Conservation (phyloP, 2,888 invertebrate genomes). For the Perizoma flavofasciatum region DNA sequence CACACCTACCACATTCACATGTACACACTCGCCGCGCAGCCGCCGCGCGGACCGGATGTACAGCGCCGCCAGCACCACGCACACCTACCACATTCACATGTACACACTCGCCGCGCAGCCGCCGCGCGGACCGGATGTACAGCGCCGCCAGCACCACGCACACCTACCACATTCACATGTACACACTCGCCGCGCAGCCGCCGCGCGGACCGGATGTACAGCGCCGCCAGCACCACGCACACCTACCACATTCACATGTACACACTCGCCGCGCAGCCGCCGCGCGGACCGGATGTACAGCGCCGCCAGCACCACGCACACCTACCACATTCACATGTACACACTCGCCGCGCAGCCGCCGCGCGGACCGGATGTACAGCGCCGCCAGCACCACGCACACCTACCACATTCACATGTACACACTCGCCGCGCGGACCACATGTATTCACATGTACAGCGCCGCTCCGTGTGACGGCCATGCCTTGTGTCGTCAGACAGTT, state of each 20-base stretch:
- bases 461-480: too few species aligned
- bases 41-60: too few species aligned
- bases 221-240: constrained; percentile 33
- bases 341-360: too few species aligned
- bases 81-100: too few species aligned
- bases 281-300: constrained; percentile 47
- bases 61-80: too few species aligned
- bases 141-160: constrained; percentile 33
- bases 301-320: constrained; percentile 18
- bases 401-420: too few species aligned
- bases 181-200: constrained; percentile 44
- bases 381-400: too few species aligned
- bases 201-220: constrained; percentile 52
- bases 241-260: constrained; percentile 34
- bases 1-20: too few species aligned
- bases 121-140: constrained; percentile 53
- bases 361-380: too few species aligned
- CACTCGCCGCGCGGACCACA: constrained; percentile 58
- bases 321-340: too few species aligned
- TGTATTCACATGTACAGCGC: constrained; percentile 23
- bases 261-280: constrained; percentile 49
- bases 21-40: too few species aligned
- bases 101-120: constrained; percentile 21
- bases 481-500: too few species aligned
- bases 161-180: constrained; percentile 35